Conservation (phyloP, 2,797 vertebrate species). For the Morelia viridis region DNA sequence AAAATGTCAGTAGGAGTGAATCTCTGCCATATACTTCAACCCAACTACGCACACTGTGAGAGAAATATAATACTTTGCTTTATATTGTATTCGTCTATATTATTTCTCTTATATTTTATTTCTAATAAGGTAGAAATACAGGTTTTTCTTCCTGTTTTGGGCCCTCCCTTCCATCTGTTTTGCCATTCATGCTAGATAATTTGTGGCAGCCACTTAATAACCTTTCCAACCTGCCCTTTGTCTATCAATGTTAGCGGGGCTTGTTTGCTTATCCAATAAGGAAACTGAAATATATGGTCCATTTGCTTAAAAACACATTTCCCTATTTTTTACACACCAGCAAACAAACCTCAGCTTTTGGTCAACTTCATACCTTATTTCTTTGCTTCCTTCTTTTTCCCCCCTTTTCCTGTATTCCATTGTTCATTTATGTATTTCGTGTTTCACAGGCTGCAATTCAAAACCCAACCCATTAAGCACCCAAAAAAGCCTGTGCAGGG, state of each 20-base stretch:
- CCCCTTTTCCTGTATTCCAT: background rate
- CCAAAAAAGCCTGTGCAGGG: constrained; percentile 8
- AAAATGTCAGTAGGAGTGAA: background rate
- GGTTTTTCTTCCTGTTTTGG: background rate
- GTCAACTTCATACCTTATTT: background rate
- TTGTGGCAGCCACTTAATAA: background rate
- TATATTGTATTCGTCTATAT: background rate
- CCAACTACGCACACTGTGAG: background rate
- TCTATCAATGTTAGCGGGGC: constrained; percentile 29
- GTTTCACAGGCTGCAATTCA: constrained; percentile 28
- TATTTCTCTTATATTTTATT: background rate
- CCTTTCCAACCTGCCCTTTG: background rate
- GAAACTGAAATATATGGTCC: background rate
- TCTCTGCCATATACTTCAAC: background rate
- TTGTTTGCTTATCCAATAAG: constrained; percentile 26
- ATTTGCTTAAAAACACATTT: background rate
- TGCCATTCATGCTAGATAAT: background rate
- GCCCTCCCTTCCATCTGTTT: background rate
- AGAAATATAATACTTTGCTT: background rate
- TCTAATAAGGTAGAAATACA: background rate
- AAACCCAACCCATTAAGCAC: constrained; percentile 29
- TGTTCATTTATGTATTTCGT: background rate
- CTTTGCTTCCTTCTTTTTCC: background rate
- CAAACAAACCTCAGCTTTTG: background rate
- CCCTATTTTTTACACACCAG: constrained; percentile 49